These are phyloP conservation scores for Fulica atra DNA, from an alignment of 2,113 vertebrate species.

Conservation along the genomic window DNA sequence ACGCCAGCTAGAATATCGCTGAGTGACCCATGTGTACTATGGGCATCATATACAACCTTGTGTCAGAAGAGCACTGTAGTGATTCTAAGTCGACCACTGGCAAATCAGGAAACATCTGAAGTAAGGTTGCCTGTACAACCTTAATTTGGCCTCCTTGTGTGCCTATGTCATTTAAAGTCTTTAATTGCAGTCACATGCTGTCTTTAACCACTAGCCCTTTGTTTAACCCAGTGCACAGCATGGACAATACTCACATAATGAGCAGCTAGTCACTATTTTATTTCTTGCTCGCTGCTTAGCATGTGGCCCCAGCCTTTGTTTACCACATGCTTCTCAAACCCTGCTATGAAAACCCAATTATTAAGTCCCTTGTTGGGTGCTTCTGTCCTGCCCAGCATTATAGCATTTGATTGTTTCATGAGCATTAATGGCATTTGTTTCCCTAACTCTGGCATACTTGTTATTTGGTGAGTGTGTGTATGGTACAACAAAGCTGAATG, in stretches of 20 bases:
- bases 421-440: not conserved
- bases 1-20: not conserved
- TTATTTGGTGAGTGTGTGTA: not conserved
- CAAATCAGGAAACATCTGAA: not conserved
- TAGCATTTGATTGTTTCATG: not conserved
- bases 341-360: not conserved
- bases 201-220: not conserved
- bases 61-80: not conserved
- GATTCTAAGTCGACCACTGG: not conserved
- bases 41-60: not conserved
- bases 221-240: not conserved
- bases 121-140: not conserved
- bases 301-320: not conserved
- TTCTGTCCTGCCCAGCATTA: not conserved
- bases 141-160: not conserved
- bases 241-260: not conserved
- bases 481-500: not conserved
- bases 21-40: not conserved
- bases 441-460: not conserved
- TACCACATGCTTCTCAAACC: not conserved
- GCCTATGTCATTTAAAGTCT: not conserved
- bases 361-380: not conserved
- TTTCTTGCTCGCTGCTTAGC: not conserved
- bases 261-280: not conserved
- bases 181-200: not conserved